A percentile compares a stretch with the other conserved stretches of the same genome.
Conservation (phyloP, 2,888 invertebrate species). For the Zhengitettix transpicula region DNA sequence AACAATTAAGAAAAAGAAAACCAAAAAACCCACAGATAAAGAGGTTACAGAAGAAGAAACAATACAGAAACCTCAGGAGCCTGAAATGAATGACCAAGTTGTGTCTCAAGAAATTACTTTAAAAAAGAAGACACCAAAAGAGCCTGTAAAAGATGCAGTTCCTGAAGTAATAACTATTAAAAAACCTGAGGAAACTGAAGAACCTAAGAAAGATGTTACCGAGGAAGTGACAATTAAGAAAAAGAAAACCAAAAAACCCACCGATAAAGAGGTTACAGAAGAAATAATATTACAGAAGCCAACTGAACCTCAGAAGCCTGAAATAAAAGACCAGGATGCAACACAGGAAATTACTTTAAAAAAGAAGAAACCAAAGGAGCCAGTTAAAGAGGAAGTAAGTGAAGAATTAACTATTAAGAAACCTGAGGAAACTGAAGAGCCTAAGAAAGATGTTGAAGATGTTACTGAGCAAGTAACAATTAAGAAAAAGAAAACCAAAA, state of each 20-base stretch:
- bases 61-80: slow-evolving; percentile 13
- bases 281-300: slow-evolving; percentile 53
- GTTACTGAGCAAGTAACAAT: slow-evolving; percentile 50
- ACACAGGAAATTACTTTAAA: slow-evolving; percentile 15
- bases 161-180: slow-evolving; percentile 14
- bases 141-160: slow-evolving; percentile 10
- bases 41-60: slow-evolving; percentile 14
- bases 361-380: slow-evolving; percentile 9
- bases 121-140: slow-evolving; percentile 9
- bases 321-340: slow-evolving; percentile 13
- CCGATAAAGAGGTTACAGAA: slow-evolving; percentile 33
- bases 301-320: slow-evolving; percentile 15
- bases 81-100: slow-evolving; percentile 9
- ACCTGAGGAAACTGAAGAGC: slow-evolving; percentile 23
- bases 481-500: slow-evolving; percentile 45
- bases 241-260: slow-evolving; percentile 8
- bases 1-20: slow-evolving; percentile 10
- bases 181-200: slow-evolving; percentile 18
- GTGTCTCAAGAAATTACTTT: slow-evolving; percentile 13
- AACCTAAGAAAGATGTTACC: slow-evolving; percentile 8
- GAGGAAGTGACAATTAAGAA: slow-evolving; percentile 15
- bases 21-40: slow-evolving; percentile 8
- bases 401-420: slow-evolving; percentile 37
- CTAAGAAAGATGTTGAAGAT: slow-evolving; percentile 28
- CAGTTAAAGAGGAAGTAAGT: slow-evolving; percentile 19